Conservation (phyloP, 2,113 vertebrate species). For the human (Homo sapiens) region DNA sequence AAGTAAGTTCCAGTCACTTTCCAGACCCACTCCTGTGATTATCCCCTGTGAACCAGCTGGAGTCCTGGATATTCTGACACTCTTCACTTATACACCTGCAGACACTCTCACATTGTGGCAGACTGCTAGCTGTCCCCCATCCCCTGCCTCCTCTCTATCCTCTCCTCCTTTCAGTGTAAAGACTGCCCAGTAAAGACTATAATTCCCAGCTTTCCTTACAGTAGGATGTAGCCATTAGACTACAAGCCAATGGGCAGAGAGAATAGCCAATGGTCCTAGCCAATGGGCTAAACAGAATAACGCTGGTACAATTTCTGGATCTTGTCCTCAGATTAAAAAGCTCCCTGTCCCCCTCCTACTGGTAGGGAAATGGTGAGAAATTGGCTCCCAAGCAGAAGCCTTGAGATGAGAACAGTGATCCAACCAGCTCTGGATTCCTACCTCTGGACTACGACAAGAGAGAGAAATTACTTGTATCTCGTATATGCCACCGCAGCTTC, state of each 20-base stretch:
- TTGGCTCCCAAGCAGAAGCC: background rate
- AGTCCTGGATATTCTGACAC: background rate
- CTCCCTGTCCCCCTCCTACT: background rate
- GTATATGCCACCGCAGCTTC: too few species aligned
- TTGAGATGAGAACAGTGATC: background rate
- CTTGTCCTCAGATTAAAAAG: background rate
- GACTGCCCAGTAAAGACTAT: background rate
- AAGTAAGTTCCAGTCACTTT: background rate
- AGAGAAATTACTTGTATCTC: background rate
- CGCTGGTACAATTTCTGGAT: background rate
- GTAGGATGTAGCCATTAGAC: background rate
- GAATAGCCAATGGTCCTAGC: background rate
- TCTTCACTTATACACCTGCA: background rate
- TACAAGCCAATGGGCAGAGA: background rate
- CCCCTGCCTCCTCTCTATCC: too few species aligned
- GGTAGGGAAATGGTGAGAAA: background rate
- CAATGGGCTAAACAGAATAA: background rate
- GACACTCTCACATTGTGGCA: rapidly evolving
- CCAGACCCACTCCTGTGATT: background rate
- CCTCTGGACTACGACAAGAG: background rate
- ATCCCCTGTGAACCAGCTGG: background rate
- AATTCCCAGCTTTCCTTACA: background rate
- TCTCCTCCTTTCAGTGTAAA: background rate
- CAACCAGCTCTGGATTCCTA: background rate
- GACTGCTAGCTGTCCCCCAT: too few species aligned